These are phyloP conservation scores for Ligdia adustata DNA, from an alignment of 2,888 invertebrate genomes.

Conservation along the genomic window DNA sequence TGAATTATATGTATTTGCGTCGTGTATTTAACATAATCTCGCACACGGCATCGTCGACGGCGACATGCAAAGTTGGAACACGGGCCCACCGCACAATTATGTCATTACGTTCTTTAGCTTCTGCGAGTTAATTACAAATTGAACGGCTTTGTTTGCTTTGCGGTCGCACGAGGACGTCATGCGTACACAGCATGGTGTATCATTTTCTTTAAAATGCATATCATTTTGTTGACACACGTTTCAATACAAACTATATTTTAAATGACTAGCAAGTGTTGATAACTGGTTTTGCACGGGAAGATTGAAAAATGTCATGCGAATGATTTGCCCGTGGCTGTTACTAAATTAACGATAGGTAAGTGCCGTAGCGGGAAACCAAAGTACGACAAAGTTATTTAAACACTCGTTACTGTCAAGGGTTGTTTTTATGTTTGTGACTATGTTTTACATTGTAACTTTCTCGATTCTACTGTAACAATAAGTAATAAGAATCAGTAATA, in stretches of 20 bases:
- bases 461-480: too few relatives aligned
- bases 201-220: slow-evolving; percentile 41
- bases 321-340: slow-evolving; percentile 25
- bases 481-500: too few relatives aligned
- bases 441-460: too few relatives aligned
- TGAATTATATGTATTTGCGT: slow-evolving; percentile 18
- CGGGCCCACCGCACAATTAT: slow-evolving; percentile 55
- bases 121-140: slow-evolving; percentile 47
- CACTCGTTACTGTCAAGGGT: slow-evolving; percentile 40
- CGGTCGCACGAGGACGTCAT: slow-evolving; percentile 36
- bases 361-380: slow-evolving; percentile 35
- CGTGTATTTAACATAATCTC: slow-evolving; percentile 29
- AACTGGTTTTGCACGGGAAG: slow-evolving; percentile 13
- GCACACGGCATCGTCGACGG: slow-evolving; percentile 18
- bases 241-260: slow-evolving; percentile 22
- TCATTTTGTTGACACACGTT: slow-evolving; percentile 33
- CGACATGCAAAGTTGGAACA: slow-evolving; percentile 41
- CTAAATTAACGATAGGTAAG: slow-evolving; percentile 42
- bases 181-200: slow-evolving; percentile 22
- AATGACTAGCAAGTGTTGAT: slow-evolving; percentile 9
- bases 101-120: slow-evolving; percentile 49
- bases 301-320: slow-evolving; percentile 16
- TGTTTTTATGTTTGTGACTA: slow-evolving; percentile 27
- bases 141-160: slow-evolving; percentile 56
- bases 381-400: slow-evolving; percentile 40